Percentiles rank a stretch among this genome's conserved stretches.
phyloP scores from a whole-genome alignment of 2,113 vertebrate genomes.

The Datnioides undecimradiatus region DNA sequence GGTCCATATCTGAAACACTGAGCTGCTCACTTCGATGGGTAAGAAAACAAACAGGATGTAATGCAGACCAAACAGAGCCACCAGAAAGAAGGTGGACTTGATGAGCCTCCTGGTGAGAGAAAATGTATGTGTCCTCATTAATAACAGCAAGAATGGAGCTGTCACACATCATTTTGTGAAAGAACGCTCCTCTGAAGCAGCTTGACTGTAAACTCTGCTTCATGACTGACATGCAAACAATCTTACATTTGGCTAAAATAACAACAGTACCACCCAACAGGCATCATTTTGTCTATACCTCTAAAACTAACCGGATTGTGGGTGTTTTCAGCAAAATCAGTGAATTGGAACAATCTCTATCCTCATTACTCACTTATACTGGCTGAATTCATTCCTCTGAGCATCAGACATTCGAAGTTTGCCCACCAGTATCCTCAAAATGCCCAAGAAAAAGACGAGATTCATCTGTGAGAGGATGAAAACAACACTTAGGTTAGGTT shows the following conservation, averaged over 20 bases:
- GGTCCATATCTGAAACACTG: conserved; percentile 87
- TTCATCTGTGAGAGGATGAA: conserved; percentile 77
- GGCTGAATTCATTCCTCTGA: conserved; percentile 79
- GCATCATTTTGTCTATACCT: no score
- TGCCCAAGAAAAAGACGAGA: conserved; percentile 82
- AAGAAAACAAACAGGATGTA: conserved; percentile 93
- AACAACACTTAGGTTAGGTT: neutral
- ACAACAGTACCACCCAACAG: no score
- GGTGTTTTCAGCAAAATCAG: no score
- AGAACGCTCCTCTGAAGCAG: no score
- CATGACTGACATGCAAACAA: no score
- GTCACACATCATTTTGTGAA: no score
- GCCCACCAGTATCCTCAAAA: conserved; percentile 79
- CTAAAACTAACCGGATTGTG: no score
- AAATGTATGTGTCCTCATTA: neutral
- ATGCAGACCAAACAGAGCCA: conserved; percentile 94
- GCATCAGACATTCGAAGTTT: conserved; percentile 81
- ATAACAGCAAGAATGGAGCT: neutral
- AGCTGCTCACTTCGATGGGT: conserved; percentile 84
- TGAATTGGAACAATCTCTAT: no score
- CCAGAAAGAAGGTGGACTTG: conserved; percentile 93
- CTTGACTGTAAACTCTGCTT: no score
- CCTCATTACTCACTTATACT: conserved; percentile 81
- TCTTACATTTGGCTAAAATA: no score
- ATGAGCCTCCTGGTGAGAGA: conserved; percentile 88